A percentile compares a stretch with the other conserved stretches of the same genome.
Evolutionary conservation across 2,797 vertebrate species (phyloP).

Genomic region (Anguilla megastoma): DNA sequence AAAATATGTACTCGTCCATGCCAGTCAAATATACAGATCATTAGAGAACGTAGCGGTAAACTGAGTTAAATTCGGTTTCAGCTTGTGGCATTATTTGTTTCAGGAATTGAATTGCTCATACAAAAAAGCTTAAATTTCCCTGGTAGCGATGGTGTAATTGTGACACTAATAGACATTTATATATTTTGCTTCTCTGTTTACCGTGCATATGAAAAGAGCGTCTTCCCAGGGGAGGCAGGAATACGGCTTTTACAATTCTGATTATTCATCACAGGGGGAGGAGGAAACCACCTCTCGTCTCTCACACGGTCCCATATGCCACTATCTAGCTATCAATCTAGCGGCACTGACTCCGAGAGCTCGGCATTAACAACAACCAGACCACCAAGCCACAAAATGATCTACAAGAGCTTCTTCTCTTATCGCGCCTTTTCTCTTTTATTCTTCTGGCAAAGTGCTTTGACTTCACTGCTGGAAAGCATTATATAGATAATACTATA

Average conservation of each 20-base stretch:
- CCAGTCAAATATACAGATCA: neutral
- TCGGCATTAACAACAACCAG: conserved; percentile 11
- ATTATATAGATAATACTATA: neutral
- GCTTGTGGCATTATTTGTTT: neutral
- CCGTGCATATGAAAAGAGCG: neutral
- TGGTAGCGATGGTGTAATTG: conserved; percentile 3
- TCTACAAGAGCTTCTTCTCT: neutral
- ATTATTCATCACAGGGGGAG: conserved; percentile 33
- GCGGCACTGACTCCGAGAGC: neutral
- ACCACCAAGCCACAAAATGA: too few species aligned
- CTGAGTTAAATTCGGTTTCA: neutral
- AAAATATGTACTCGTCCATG: neutral
- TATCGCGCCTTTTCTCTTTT: neutral
- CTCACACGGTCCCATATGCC: neutral
- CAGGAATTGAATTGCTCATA: neutral
- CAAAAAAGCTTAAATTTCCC: neutral
- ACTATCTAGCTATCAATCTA: neutral
- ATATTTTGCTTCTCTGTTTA: conserved; percentile 4
- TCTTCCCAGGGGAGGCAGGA: neutral
- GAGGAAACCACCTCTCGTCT: conserved; percentile 42
- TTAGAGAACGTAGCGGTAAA: neutral
- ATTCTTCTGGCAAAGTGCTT: neutral
- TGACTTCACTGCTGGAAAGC: neutral
- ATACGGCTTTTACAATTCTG: neutral
- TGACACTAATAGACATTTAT: conserved; percentile 19